Evolutionary conservation across 2,113 vertebrate genomes (phyloP).

Genomic region (Rhadina sibilatrix): DNA sequence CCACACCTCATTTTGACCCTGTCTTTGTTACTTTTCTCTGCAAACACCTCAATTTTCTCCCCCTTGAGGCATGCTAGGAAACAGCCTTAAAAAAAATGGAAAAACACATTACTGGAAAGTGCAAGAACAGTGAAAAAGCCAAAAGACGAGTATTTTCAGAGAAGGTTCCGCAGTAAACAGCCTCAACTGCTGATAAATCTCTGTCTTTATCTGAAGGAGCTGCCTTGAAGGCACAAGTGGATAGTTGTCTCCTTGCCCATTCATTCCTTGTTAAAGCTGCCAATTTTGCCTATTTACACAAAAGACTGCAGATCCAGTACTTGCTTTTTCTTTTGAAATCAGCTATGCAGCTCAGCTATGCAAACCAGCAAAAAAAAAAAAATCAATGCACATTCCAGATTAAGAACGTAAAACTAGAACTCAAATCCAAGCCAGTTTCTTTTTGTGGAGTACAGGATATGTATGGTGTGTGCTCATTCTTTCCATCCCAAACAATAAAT

Average conservation of each 20-base stretch:
- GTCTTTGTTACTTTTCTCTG: neutral
- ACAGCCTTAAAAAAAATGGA: neutral
- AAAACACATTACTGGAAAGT: neutral
- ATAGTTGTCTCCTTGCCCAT: constrained; percentile 11
- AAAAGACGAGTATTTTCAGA: neutral
- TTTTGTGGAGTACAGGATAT: neutral
- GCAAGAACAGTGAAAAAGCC: neutral
- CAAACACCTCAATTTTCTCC: neutral
- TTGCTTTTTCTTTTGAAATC: neutral
- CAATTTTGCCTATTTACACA: neutral
- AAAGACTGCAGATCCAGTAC: neutral
- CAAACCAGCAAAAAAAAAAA: constrained; percentile 3
- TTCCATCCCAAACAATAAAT: neutral
- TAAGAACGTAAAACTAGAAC: neutral
- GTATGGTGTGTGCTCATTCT: neutral
- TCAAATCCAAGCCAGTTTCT: neutral
- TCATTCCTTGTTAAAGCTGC: neutral
- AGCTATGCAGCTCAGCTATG: neutral
- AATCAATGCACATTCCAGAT: neutral
- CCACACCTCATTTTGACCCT: neutral
- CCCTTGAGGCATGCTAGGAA: neutral
- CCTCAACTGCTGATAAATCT: neutral
- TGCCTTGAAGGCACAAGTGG: constrained; percentile 3
- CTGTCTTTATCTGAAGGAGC: neutral
- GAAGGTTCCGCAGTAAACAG: neutral